phyloP scores from a whole-genome alignment of 2,797 vertebrate species.

The Centroberyx gerrardi region DNA sequence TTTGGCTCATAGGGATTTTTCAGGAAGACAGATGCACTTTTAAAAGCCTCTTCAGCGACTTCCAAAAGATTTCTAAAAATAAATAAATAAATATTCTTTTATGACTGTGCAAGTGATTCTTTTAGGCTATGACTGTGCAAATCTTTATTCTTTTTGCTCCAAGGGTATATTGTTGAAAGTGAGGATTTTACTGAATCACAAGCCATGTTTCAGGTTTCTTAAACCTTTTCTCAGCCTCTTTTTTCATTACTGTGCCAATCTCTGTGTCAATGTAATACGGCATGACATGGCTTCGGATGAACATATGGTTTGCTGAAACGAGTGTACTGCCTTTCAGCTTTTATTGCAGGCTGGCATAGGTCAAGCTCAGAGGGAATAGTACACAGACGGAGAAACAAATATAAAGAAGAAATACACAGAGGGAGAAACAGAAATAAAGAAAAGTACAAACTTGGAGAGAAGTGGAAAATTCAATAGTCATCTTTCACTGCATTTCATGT shows the following conservation, averaged over 20 bases:
- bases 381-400: conserved; percentile 2
- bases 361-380: conserved; percentile 31
- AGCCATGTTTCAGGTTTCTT: conserved; percentile 27
- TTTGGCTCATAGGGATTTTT: conserved; percentile 36
- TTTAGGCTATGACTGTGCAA: conserved; percentile 8
- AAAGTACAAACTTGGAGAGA: conserved; percentile 2
- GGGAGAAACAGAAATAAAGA: conserved; percentile 20
- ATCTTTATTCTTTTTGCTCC: conserved; percentile 44
- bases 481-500: conserved; percentile 55
- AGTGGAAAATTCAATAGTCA: conserved; percentile 47
- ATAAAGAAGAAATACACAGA: conserved; percentile 1
- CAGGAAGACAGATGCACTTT: conserved; percentile 48
- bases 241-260: not conserved
- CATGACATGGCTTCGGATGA: conserved; percentile 61
- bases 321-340: conserved; percentile 33
- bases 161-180: conserved; percentile 48
- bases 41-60: conserved; percentile 19
- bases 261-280: conserved; percentile 37
- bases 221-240: conserved; percentile 17
- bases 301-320: conserved; percentile 48
- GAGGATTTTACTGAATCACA: conserved; percentile 45
- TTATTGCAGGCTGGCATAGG: conserved; percentile 42
- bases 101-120: not conserved
- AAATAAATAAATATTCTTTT: not conserved
- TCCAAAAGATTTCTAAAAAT: not conserved